Evolutionary conservation across 2,113 vertebrate genomes (phyloP).

Genomic region (Callaeas wilsoni): DNA sequence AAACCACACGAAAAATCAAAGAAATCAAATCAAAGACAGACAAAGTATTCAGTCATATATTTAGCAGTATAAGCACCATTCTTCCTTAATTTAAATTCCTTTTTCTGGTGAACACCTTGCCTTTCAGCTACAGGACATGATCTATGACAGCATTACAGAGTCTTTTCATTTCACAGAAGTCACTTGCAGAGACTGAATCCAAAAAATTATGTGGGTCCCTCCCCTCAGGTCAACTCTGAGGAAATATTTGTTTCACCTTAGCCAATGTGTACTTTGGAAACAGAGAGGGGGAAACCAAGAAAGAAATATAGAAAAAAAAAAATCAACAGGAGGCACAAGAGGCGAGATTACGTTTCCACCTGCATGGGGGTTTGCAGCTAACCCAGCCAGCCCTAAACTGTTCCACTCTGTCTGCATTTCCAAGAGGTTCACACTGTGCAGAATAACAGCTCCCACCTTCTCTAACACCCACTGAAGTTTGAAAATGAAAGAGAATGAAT

Average conservation of each 20-base stretch:
- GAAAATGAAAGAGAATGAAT: neutral
- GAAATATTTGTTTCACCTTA: neutral
- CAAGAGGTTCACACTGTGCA: neutral
- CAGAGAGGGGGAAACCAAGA: neutral
- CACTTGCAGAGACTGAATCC: neutral
- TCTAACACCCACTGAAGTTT: neutral
- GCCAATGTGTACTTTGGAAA: neutral
- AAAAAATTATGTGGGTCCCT: accelerated
- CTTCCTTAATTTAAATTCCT: neutral
- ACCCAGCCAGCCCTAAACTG: neutral
- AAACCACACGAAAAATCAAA: too few relatives aligned
- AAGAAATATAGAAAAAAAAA: neutral
- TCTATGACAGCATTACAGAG: neutral
- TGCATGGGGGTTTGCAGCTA: neutral
- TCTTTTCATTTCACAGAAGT: neutral
- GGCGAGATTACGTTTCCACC: neutral
- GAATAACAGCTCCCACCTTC: slow-evolving; percentile 22
- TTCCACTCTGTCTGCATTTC: neutral
- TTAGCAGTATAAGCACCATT: neutral
- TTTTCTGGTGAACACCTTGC: neutral
- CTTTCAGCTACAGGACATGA: neutral
- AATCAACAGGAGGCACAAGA: neutral
- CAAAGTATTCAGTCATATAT: neutral
- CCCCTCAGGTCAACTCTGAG: neutral
- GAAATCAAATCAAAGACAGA: neutral